These are phyloP conservation scores for Camponotus floridanus DNA, from an alignment of 1,140 invertebrate species.

Conservation along the genomic window DNA sequence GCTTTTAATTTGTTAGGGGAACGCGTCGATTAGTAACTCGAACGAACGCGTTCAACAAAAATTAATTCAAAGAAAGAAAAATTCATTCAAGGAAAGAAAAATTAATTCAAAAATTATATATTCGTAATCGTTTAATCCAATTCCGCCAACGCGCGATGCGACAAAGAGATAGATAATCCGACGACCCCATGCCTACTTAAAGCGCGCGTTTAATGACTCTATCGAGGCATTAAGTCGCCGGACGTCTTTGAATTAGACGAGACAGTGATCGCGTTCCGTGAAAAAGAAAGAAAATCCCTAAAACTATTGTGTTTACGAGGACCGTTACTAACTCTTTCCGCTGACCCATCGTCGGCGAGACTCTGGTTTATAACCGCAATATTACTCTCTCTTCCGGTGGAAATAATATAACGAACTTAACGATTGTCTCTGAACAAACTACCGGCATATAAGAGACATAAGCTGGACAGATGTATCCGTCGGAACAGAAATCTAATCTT, in stretches of 20 bases:
- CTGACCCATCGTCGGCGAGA: conserved; percentile 20
- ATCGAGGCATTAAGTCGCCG: background rate
- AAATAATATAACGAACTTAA: conserved; percentile 54
- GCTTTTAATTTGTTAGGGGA: background rate
- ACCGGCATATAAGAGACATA: background rate
- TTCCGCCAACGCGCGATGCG: background rate
- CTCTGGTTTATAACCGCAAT: conserved; percentile 27
- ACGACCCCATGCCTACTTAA: background rate
- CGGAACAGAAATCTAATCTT: background rate
- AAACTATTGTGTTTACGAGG: conserved; percentile 50
- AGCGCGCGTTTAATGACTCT: conserved; percentile 16
- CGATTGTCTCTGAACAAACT: conserved; percentile 6
- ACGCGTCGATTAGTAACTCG: background rate
- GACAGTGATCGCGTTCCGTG: background rate
- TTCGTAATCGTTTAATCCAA: conserved; percentile 12
- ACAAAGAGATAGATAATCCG: conserved; percentile 4
- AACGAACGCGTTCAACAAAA: background rate
- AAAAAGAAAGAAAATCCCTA: conserved; percentile 27
- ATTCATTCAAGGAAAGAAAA: background rate
- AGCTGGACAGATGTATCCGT: background rate
- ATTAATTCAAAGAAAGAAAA: background rate
- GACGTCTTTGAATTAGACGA: conserved; percentile 11
- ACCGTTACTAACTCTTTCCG: conserved; percentile 12
- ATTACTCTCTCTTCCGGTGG: conserved; percentile 7
- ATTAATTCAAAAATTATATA: background rate